These are phyloP conservation scores for Tipula vernalis DNA, from an alignment of 2,888 invertebrate genomes.

Conservation along the genomic window DNA sequence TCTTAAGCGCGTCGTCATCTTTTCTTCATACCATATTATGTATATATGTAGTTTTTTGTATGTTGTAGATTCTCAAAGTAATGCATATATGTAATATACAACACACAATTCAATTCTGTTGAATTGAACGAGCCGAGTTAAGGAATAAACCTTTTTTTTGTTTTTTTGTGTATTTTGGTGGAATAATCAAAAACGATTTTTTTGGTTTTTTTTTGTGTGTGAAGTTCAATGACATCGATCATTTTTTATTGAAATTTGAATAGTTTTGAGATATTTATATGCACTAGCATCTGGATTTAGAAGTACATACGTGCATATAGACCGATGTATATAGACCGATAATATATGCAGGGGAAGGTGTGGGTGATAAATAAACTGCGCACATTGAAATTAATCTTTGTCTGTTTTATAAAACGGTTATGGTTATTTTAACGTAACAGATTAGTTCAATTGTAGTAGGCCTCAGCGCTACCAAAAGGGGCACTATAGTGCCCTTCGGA, in stretches of 20 bases:
- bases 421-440: too few relatives aligned
- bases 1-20: neutral
- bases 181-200: neutral
- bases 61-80: neutral
- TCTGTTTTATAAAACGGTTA: too few relatives aligned
- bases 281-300: neutral
- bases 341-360: neutral
- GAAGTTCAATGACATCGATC: neutral
- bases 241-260: neutral
- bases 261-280: neutral
- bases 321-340: neutral
- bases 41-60: neutral
- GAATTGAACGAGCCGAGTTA: neutral
- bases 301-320: neutral
- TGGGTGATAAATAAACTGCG: neutral
- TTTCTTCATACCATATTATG: neutral
- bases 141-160: neutral
- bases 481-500: too few relatives aligned
- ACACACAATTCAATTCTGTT: neutral
- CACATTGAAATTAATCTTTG: too few relatives aligned
- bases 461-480: too few relatives aligned
- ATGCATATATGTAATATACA: neutral
- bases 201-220: neutral
- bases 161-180: neutral
- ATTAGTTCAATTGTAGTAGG: too few relatives aligned